A percentile compares a stretch with the other conserved stretches of the same genome.
Evolutionary conservation across 2,113 vertebrate genomes (phyloP).

Genomic region (Callithrix jacchus): DNA sequence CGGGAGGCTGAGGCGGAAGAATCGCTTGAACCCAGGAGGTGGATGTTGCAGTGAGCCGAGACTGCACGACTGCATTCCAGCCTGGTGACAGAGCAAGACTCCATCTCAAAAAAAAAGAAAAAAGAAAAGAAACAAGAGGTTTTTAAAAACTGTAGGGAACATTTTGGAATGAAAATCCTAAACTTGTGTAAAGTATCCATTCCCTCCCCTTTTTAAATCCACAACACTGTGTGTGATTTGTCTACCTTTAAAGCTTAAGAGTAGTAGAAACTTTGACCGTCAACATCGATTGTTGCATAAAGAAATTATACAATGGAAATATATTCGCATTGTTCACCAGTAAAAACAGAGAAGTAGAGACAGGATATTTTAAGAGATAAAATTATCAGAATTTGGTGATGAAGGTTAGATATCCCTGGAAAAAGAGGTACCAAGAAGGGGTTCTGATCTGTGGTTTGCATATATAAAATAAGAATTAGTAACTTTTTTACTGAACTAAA

Average conservation of each 20-base stretch:
- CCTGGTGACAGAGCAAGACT: too few species aligned
- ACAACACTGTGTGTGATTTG: neutral
- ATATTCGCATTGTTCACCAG: neutral
- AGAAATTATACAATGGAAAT: neutral
- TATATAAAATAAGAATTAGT: neutral
- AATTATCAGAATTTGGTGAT: neutral
- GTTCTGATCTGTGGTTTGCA: neutral
- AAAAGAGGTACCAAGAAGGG: neutral
- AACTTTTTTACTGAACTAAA: neutral
- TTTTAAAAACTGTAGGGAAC: neutral
- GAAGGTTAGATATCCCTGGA: neutral
- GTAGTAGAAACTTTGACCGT: neutral
- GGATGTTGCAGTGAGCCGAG: too few species aligned
- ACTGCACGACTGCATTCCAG: too few species aligned
- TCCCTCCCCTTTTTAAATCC: neutral
- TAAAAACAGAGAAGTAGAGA: neutral
- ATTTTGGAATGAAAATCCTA: neutral
- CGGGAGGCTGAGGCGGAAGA: too few species aligned
- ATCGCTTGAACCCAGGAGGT: too few species aligned
- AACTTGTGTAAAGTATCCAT: neutral
- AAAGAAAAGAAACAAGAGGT: too few species aligned
- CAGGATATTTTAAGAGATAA: neutral
- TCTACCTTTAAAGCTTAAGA: neutral
- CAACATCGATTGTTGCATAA: neutral
- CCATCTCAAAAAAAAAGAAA: too few species aligned